Evolutionary conservation across 2,113 vertebrate species (phyloP).

Genomic region (Daphoenositta chrysoptera): DNA sequence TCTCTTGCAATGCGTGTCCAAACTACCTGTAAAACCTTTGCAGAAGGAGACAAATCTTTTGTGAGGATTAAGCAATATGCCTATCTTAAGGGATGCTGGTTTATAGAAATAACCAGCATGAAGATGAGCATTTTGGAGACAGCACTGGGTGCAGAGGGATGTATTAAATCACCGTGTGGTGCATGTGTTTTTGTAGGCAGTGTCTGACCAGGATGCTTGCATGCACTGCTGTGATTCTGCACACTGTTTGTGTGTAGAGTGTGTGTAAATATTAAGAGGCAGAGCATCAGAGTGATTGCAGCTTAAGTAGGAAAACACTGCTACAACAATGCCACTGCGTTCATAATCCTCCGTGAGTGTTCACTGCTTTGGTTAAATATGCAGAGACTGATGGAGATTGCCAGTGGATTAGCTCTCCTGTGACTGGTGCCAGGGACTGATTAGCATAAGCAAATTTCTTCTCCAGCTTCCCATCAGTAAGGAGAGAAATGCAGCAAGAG

Average conservation of each 20-base stretch:
- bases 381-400: constrained; percentile 53
- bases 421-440: constrained; percentile 28
- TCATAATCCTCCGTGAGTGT: constrained; percentile 39
- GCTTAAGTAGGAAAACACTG: constrained; percentile 13
- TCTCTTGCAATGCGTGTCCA: background rate
- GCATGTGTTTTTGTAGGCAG: rapidly evolving
- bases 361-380: constrained; percentile 44
- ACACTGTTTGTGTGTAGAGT: background rate
- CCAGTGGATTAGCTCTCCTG: constrained; percentile 40
- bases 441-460: constrained; percentile 62
- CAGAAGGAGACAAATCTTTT: background rate
- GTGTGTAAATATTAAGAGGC: constrained; percentile 12
- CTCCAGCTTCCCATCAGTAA: background rate
- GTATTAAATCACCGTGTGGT: rapidly evolving
- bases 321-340: constrained; percentile 25
- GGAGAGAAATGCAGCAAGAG: background rate
- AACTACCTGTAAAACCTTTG: background rate
- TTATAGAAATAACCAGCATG: background rate
- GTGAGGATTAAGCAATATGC: background rate
- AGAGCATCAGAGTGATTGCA: background rate
- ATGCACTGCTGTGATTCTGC: background rate
- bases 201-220: background rate
- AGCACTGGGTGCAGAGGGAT: background rate
- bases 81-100: background rate
- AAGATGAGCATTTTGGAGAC: background rate